Conservation (phyloP, 2,888 invertebrate genomes). For the Sarcophaga subvicina region DNA sequence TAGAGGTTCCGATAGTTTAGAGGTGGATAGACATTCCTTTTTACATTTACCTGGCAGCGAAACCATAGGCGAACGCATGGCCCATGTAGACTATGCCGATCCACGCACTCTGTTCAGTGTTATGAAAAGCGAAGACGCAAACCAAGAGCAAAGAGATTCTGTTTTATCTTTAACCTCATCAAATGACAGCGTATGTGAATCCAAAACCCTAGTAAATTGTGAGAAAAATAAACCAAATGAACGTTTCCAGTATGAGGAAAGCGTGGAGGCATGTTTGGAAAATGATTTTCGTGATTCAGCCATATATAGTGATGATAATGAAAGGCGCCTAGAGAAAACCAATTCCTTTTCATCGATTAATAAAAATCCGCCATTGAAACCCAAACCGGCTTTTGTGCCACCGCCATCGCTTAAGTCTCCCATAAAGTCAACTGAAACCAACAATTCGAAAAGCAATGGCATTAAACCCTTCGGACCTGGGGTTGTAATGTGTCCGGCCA, state of each 20-base stretch:
- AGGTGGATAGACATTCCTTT: conserved; percentile 80
- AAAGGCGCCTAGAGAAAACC: conserved; percentile 76
- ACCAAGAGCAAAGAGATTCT: conserved; percentile 79
- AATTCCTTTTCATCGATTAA: conserved; percentile 73
- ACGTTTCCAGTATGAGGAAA: conserved; percentile 89
- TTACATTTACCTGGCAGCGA: conserved; percentile 91
- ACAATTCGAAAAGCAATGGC: background rate
- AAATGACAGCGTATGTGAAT: conserved; percentile 80
- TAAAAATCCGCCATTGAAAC: conserved; percentile 73
- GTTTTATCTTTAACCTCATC: conserved; percentile 81
- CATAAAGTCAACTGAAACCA: conserved; percentile 31
- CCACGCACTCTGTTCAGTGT: conserved; percentile 86
- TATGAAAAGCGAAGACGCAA: conserved; percentile 74
- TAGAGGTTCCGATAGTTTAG: conserved; percentile 79
- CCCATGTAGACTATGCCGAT: conserved; percentile 93
- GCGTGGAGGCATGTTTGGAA: conserved; percentile 87
- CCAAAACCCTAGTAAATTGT: conserved; percentile 35
- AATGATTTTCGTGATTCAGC: conserved; percentile 91
- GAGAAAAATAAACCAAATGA: conserved; percentile 69
- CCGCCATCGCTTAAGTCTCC: conserved; percentile 60
- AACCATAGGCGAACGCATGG: conserved; percentile 92
- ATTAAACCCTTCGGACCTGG: conserved; percentile 38
- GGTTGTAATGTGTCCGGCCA: conserved; percentile 76
- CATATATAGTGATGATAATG: conserved; percentile 88
- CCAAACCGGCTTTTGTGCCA: conserved; percentile 73